Conservation (phyloP, 2,113 vertebrate species). For the Ahaetulla prasina region DNA sequence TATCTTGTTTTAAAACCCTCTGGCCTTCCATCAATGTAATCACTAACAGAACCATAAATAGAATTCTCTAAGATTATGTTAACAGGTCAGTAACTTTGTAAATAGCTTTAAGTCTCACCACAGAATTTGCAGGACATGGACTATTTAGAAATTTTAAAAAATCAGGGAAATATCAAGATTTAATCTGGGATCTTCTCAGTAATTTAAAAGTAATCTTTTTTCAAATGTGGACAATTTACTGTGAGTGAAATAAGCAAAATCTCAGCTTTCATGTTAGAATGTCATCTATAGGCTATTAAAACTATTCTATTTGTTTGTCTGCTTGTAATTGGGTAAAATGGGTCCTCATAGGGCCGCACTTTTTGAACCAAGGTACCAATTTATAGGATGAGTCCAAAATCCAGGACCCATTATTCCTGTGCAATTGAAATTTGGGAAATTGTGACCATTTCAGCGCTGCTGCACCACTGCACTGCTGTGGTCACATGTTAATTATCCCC, state of each 20-base stretch:
- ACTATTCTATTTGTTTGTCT: background rate
- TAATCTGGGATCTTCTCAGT: conserved; percentile 3
- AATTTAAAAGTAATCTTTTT: background rate
- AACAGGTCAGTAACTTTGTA: conserved; percentile 33
- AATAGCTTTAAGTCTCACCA: conserved; percentile 41
- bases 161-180: conserved; percentile 27
- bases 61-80: background rate
- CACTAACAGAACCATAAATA: background rate
- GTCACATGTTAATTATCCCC: no score
- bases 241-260: background rate
- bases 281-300: background rate
- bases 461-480: no score
- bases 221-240: background rate
- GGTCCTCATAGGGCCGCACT: background rate
- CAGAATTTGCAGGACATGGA: conserved; percentile 48
- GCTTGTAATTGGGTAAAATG: background rate
- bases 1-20: background rate
- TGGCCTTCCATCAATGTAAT: background rate
- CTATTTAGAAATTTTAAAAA: conserved; percentile 35
- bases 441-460: no score
- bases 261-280: background rate
- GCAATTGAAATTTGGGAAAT: no score
- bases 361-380: no score
- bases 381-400: no score
- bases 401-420: no score